A percentile compares a stretch with the other conserved stretches of the same genome.
phyloP scores from a whole-genome alignment of 2,888 invertebrate species.

The Melanostoma scalare region DNA sequence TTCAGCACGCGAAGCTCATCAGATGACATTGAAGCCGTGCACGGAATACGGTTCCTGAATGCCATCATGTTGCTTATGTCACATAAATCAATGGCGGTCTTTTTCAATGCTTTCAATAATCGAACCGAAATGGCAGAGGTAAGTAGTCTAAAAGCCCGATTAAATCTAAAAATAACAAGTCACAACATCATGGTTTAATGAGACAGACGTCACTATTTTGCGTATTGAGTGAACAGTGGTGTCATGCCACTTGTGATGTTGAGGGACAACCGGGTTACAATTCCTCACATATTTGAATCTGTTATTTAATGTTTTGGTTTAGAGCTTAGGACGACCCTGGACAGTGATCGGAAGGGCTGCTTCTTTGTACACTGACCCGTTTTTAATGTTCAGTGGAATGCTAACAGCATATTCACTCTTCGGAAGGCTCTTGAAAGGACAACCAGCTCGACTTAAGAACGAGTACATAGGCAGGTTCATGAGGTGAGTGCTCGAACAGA shows the following conservation, averaged over 20 bases:
- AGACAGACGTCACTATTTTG: too few relatives aligned
- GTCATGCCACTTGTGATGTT: neutral
- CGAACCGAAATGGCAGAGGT: constrained; percentile 87
- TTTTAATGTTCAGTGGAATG: constrained; percentile 87
- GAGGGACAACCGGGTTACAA: too few relatives aligned
- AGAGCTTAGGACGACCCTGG: constrained; percentile 86
- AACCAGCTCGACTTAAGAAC: constrained; percentile 83
- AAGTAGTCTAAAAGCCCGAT: constrained; percentile 62
- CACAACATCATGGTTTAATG: neutral
- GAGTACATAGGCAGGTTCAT: constrained; percentile 86
- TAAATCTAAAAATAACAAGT: neutral
- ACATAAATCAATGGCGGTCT: constrained; percentile 88
- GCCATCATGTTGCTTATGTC: constrained; percentile 85
- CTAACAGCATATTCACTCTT: constrained; percentile 86
- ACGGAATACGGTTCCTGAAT: constrained; percentile 87
- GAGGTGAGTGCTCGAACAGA: constrained; percentile 78
- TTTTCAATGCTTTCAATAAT: constrained; percentile 87
- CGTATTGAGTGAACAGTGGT: too few relatives aligned
- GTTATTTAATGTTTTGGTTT: constrained; percentile 13
- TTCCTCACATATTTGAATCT: neutral
- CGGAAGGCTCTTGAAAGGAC: constrained; percentile 84
- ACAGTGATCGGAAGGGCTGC: constrained; percentile 87
- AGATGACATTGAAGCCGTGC: constrained; percentile 85
- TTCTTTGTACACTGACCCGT: constrained; percentile 88
- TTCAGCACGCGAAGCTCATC: constrained; percentile 82